phyloP scores from a whole-genome alignment of 2,888 invertebrate species.

The Vanessa cardui region DNA sequence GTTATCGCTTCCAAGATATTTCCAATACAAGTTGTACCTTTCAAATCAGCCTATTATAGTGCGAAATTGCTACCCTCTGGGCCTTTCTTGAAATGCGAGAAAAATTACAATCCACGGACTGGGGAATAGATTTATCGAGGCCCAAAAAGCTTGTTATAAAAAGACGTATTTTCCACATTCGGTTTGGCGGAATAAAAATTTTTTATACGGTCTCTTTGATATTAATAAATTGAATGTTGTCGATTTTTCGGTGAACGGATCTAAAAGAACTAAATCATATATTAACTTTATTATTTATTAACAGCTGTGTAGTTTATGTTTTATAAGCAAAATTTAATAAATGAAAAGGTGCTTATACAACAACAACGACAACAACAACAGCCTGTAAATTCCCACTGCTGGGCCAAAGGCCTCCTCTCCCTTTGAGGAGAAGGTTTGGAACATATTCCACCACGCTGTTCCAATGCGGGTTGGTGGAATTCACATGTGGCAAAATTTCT shows the following conservation, averaged over 20 bases:
- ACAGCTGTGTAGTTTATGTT: background rate
- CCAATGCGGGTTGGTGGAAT: too few relatives aligned
- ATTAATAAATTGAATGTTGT: conserved; percentile 9
- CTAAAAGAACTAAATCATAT: background rate
- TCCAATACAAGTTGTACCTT: background rate
- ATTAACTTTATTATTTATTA: background rate
- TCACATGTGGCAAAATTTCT: too few relatives aligned
- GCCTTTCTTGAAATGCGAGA: conserved; percentile 18
- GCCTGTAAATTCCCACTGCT: too few relatives aligned
- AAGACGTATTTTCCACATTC: conserved; percentile 39
- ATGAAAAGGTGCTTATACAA: too few relatives aligned
- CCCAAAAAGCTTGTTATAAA: conserved; percentile 39
- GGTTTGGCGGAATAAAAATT: background rate
- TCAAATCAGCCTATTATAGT: conserved; percentile 2
- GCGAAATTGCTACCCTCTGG: conserved; percentile 5
- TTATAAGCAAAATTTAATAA: too few relatives aligned
- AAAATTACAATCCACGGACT: conserved; percentile 17
- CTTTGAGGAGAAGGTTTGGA: too few relatives aligned
- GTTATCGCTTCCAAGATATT: background rate
- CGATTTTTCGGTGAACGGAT: background rate
- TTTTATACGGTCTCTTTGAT: conserved; percentile 1
- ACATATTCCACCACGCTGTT: too few relatives aligned
- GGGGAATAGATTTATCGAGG: conserved; percentile 17
- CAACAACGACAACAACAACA: too few relatives aligned
- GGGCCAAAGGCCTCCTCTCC: too few relatives aligned